Evolutionary conservation across 1,140 invertebrate species (phyloP).

Genomic region (Neuroterus valhalla): DNA sequence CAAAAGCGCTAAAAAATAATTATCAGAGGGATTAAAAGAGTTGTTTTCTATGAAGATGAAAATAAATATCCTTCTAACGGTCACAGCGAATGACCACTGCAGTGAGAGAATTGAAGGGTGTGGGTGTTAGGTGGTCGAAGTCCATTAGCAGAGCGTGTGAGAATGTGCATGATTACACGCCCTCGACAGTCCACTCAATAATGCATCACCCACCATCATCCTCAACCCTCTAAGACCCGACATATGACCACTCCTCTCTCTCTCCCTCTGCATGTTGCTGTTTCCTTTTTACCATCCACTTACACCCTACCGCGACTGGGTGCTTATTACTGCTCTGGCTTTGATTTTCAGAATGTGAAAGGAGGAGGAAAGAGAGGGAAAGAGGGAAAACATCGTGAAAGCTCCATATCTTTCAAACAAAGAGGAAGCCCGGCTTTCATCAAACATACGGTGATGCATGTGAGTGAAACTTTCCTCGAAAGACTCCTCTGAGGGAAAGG

Average conservation of each 20-base stretch:
- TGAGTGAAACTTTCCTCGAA: slow-evolving; percentile 55
- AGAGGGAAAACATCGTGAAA: slow-evolving; percentile 51
- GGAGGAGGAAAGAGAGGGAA: slow-evolving; percentile 42
- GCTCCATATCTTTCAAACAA: slow-evolving; percentile 66
- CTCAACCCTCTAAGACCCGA: slow-evolving; percentile 43
- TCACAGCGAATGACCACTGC: no score
- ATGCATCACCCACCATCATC: slow-evolving; percentile 66
- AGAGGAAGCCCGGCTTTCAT: slow-evolving; percentile 55
- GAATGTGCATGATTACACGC: slow-evolving; percentile 70
- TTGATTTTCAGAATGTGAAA: slow-evolving; percentile 67
- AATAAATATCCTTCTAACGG: no score
- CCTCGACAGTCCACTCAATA: slow-evolving; percentile 67
- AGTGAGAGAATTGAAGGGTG: slow-evolving; percentile 34
- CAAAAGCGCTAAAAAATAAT: no score
- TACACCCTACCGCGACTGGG: slow-evolving; percentile 38
- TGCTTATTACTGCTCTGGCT: slow-evolving; percentile 69
- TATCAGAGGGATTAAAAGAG: no score
- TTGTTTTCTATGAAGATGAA: no score
- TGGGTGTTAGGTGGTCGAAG: slow-evolving; percentile 31
- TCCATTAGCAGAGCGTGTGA: slow-evolving; percentile 66
- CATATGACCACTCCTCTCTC: slow-evolving; percentile 47
- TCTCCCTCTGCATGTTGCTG: slow-evolving; percentile 43
- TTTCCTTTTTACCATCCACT: slow-evolving; percentile 40
- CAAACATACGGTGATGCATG: slow-evolving; percentile 55
- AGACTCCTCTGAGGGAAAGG: slow-evolving; percentile 53